Evolutionary conservation across 2,797 vertebrate genomes (phyloP), one percentile per base, ranked within the genome.

Genomic region (Sebastes iracundus): DNA sequence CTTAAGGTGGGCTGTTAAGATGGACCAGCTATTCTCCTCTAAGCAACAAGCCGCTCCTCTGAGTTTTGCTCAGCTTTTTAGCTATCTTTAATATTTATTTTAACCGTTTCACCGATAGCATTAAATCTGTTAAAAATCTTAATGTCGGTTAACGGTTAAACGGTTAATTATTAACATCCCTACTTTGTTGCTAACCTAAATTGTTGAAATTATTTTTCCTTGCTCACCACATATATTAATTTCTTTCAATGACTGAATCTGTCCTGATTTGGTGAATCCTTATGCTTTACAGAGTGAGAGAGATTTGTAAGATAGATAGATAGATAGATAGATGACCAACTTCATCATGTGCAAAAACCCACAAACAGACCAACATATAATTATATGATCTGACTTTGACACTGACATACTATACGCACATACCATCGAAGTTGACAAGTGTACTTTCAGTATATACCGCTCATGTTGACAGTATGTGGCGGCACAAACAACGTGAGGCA

Each of bases 401-500:
- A 28, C 14, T 32, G 49, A 58, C 69, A 38, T 6, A 2, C 59
- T 35, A 2, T 20, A 13, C 0, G 59, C 32, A 67, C 42, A 25
- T 11, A 62, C 25, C 60, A 56, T 78, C 67, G 61, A 35, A 49
- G 68, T 1, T 30, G 77, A 56, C 75, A 65, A 6, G 70, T 46
- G 12, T 32, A 8, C 49, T 38, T 56, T 65, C 79, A 93, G 95
- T 93, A 95, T 95, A 95, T 92, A 87, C 87, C 14, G 82, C 92
- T 83, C 94, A 92, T 94, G 72, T 33, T 96, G 95, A 95, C 94
- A 95, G 91, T 95, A 94, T n/a, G 95, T 95, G 95, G 95, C 92
- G 90, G 93, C 83, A 56, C 76, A 78, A 84, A 88, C 72, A 85
- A 28, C 42, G 14, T 6, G 55, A 85, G 81, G 77, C 77, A 81